Conservation (phyloP, 2,797 vertebrate genomes). For the Channa striata region DNA sequence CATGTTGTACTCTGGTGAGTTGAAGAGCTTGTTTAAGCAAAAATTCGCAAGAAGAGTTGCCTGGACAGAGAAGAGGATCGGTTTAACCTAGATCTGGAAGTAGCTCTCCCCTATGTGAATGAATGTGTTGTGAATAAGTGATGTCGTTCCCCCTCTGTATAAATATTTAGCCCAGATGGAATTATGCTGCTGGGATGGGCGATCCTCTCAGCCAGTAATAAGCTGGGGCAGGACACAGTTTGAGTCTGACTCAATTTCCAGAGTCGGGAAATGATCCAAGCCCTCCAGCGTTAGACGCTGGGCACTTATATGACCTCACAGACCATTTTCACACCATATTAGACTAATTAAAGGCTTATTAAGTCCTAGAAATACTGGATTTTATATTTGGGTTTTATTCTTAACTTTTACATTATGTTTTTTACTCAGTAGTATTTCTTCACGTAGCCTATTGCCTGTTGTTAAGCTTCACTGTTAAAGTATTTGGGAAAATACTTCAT, state of each 20-base stretch:
- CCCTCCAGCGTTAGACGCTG: conserved; percentile 71
- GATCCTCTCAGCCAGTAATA: conserved; percentile 86
- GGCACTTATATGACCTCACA: conserved; percentile 75
- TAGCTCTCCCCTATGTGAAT: conserved; percentile 82
- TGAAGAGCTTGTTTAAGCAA: conserved; percentile 44
- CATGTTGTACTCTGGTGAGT: conserved; percentile 68
- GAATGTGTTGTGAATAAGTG: conserved; percentile 84
- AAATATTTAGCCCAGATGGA: conserved; percentile 88
- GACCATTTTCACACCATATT: conserved; percentile 67
- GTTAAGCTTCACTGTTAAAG: not conserved
- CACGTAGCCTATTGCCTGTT: not conserved
- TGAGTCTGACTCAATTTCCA: conserved; percentile 84
- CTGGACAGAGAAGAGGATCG: conserved; percentile 28
- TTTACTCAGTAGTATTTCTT: not conserved
- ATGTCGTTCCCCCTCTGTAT: conserved; percentile 86
- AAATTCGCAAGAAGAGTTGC: conserved; percentile 48
- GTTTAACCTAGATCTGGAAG: conserved; percentile 56
- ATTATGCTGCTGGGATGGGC: conserved; percentile 88
- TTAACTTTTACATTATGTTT: not conserved
- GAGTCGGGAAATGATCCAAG: conserved; percentile 82
- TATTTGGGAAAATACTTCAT: conserved; percentile 33
- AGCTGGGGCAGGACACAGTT: conserved; percentile 81
- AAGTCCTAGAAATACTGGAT: conserved; percentile 9
- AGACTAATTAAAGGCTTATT: conserved; percentile 55
- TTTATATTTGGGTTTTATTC: not conserved